phyloP scores from a whole-genome alignment of 1,140 invertebrate genomes.

The Acyrthosiphon pisum region DNA sequence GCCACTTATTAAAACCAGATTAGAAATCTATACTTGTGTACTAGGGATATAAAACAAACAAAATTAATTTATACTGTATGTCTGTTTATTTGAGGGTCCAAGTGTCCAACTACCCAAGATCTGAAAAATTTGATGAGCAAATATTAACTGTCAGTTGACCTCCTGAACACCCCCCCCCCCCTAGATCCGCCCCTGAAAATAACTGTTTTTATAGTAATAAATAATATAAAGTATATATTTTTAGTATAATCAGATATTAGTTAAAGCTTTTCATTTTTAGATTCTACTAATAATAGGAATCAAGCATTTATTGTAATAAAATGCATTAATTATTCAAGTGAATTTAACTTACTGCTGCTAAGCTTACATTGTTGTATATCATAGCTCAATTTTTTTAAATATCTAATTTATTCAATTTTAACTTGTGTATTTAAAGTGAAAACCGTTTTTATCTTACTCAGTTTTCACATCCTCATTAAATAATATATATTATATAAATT shows the following conservation, averaged over 20 bases:
- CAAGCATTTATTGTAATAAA: background rate
- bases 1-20: too few relatives aligned
- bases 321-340: background rate
- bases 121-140: too few relatives aligned
- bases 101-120: too few relatives aligned
- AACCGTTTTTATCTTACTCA: background rate
- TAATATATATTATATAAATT: background rate
- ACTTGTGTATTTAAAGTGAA: background rate
- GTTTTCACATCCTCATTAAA: background rate
- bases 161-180: too few relatives aligned
- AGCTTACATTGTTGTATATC: background rate
- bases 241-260: background rate
- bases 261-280: background rate
- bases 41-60: too few relatives aligned
- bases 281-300: background rate
- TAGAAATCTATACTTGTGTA: too few relatives aligned
- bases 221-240: too few relatives aligned
- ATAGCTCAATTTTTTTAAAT: background rate
- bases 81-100: too few relatives aligned
- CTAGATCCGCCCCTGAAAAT: too few relatives aligned
- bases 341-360: background rate
- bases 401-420: background rate
- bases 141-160: too few relatives aligned
- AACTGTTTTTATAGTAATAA: background rate
- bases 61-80: too few relatives aligned